Base-by-base conservation (phyloP, 2,797 vertebrate genomes). In the Acanthurus lineatus region DNA sequence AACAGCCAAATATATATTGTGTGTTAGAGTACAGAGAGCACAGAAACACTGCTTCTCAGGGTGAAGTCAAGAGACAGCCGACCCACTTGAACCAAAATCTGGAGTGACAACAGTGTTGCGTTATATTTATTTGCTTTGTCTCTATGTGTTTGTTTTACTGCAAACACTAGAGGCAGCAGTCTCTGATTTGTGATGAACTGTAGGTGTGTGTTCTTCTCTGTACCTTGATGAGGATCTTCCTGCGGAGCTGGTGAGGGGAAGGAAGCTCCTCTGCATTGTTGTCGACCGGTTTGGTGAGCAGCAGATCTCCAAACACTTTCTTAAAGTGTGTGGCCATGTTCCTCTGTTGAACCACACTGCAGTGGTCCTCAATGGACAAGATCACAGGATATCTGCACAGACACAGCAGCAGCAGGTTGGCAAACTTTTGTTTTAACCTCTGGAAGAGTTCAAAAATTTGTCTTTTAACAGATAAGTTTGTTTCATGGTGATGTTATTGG, bases 181-280 rank as follows among this genome's bases (percentile, higher is more conserved):
- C 45, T 25, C 19, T 22, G 12, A 60, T 15, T 35, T 35, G 54
- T 4, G 17, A 2, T 35, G 32, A 16, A 9, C 9, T 4, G 9
- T 16, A 3, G 6, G n/a, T 12, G n/a, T 25, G 17, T 20, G 35
- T 19, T 8, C 44, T 8, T 22, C 16, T 7, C 16, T 1, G 25
- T 40, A 97, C 98, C 97, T 99, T 99, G 88, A 99, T 99, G 57
- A 99, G 97, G 91, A 99, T 98, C 94, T 99, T 99, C 85, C 96
- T 96, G 90, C 97, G 98, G 58, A 99, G 97, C 91, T 99, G 98
- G 92, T 96, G 94, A 19, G 98, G 98, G 0, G 98, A 98, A 0
- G 98, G 98, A 1, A 99, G 96, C 53, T 97, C 97, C 0, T 99
- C 98, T 0, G 97, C 97, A 0, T 93, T 96, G 73, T 94, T 97